Evolutionary conservation across 2,888 invertebrate genomes (phyloP).

Genomic region (Ariolimax columbianus): DNA sequence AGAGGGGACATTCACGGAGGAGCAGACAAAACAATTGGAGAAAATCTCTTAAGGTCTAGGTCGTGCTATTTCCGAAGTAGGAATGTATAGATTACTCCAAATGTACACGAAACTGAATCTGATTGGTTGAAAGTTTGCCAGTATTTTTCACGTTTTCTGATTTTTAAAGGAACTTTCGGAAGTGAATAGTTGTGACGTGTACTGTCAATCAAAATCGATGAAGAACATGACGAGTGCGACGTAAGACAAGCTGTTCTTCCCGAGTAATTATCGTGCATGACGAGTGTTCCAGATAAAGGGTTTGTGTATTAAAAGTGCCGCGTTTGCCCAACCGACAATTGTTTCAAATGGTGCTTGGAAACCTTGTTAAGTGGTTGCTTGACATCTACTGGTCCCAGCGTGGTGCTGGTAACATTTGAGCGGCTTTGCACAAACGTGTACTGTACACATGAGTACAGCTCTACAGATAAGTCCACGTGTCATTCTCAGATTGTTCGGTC

Average conservation of each 20-base stretch:
- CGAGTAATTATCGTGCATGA: not conserved
- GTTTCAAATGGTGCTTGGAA: not conserved
- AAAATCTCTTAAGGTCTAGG: constrained; percentile 26
- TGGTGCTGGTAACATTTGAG: not conserved
- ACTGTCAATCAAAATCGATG: constrained; percentile 27
- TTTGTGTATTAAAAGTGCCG: not conserved
- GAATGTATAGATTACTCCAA: constrained; percentile 15
- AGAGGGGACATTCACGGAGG: not conserved
- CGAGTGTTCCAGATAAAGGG: not conserved
- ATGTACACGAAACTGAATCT: constrained; percentile 33
- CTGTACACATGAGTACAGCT: not conserved
- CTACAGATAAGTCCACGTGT: not conserved
- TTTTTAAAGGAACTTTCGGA: not conserved
- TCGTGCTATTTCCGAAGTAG: constrained; percentile 19
- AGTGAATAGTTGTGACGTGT: constrained; percentile 24
- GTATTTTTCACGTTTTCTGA: not conserved
- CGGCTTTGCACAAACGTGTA: not conserved
- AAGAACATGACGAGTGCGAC: not conserved
- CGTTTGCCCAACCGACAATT: not conserved
- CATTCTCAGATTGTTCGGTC: not conserved
- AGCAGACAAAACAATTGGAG: constrained; percentile 1
- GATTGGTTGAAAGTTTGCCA: constrained; percentile 25
- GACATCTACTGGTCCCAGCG: not conserved
- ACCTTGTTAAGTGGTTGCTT: not conserved
- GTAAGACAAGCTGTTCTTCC: not conserved